Percentiles rank a stretch among this genome's conserved stretches.
Conservation (phyloP, 2,888 invertebrate genomes). For the Chrysolina haemoptera region DNA sequence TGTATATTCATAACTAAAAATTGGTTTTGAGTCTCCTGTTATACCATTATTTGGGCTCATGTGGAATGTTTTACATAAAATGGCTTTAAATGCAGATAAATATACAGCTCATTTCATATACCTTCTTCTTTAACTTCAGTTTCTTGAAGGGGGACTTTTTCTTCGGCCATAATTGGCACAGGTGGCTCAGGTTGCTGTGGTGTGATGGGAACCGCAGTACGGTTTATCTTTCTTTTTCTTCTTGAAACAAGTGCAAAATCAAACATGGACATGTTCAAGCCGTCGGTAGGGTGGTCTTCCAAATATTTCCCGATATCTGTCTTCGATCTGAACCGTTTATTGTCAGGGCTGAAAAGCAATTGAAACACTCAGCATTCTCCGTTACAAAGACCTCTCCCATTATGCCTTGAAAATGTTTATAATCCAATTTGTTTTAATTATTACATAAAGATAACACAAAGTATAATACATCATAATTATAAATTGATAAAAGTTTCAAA, state of each 20-base stretch:
- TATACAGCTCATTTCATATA: slow-evolving; percentile 38
- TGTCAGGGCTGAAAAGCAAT: slow-evolving; percentile 71
- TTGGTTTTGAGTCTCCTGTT: too few species aligned
- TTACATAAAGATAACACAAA: too few species aligned
- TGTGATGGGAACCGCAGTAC: slow-evolving; percentile 15
- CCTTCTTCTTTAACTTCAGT: slow-evolving; percentile 53
- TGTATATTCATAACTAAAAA: not conserved
- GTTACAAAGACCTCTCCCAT: too few species aligned
- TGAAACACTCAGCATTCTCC: too few species aligned
- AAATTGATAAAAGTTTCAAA: too few species aligned
- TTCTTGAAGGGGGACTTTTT: slow-evolving; percentile 31
- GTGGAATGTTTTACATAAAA: too few species aligned
- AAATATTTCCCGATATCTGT: slow-evolving; percentile 72
- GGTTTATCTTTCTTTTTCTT: slow-evolving; percentile 41
- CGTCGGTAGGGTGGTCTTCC: slow-evolving; percentile 60
- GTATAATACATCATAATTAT: too few species aligned
- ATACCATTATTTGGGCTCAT: too few species aligned
- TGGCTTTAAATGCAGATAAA: too few species aligned
- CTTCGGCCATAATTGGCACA: slow-evolving; percentile 22
- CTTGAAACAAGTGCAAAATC: slow-evolving; percentile 68
- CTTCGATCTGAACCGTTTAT: slow-evolving; percentile 76
- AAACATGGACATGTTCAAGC: slow-evolving; percentile 67
- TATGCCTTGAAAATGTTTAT: too few species aligned
- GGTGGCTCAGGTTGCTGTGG: slow-evolving; percentile 28
- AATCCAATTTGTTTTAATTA: too few species aligned